These are phyloP conservation scores for Dryoscopus gambensis DNA, from an alignment of 2,113 vertebrate genomes.

Conservation along the genomic window DNA sequence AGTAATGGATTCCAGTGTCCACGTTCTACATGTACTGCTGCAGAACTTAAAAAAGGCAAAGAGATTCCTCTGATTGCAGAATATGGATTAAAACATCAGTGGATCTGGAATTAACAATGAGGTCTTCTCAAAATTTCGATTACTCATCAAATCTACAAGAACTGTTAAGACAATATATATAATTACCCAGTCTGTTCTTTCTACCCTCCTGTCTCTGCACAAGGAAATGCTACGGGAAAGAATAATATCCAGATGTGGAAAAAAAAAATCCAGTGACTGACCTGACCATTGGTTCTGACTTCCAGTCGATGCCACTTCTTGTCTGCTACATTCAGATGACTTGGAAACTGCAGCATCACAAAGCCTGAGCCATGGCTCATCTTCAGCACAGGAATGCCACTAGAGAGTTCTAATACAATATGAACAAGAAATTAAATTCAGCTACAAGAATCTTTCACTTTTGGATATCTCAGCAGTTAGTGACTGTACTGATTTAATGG, in stretches of 20 bases:
- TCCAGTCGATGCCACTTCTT: slow-evolving; percentile 87
- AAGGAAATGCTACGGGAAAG: not conserved
- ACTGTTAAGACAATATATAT: not conserved
- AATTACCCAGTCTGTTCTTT: not conserved
- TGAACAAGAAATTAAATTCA: not conserved
- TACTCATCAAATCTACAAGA: not conserved
- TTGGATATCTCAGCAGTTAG: not conserved
- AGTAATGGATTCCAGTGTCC: not conserved
- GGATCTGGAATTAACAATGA: not conserved
- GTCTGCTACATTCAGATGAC: slow-evolving; percentile 84
- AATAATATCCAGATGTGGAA: not conserved
- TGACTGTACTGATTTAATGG: not conserved
- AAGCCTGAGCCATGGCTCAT: slow-evolving; percentile 83
- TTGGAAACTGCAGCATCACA: slow-evolving; percentile 81
- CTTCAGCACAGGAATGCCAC: slow-evolving; percentile 82
- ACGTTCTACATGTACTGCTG: not conserved
- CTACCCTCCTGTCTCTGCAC: not conserved
- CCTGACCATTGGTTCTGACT: slow-evolving; percentile 84
- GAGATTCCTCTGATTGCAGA: not conserved
- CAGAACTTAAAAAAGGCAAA: not conserved
- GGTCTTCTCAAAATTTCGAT: not conserved
- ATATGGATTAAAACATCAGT: not conserved
- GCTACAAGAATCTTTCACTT: not conserved
- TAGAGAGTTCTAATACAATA: slow-evolving; percentile 75
- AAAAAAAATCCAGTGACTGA: slow-evolving; percentile 24